These are phyloP conservation scores for Dinothrombium tinctorium DNA, from an alignment of 1,140 invertebrate genomes.

Conservation along the genomic window DNA sequence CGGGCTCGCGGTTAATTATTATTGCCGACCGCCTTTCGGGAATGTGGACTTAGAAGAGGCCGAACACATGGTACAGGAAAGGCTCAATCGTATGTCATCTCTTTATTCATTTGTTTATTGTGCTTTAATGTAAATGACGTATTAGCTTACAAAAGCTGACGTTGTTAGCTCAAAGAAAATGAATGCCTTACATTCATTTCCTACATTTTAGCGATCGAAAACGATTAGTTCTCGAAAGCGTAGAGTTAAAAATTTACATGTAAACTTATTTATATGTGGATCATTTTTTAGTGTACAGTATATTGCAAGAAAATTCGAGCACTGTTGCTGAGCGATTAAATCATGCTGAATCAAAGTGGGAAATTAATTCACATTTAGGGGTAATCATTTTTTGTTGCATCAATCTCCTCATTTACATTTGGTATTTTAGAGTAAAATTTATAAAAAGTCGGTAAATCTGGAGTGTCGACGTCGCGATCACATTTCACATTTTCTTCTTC, in stretches of 20 bases:
- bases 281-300: too few species aligned
- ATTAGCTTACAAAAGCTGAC: not conserved
- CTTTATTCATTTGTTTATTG: too few species aligned
- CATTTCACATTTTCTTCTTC: constrained; percentile 74
- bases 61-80: constrained; percentile 7
- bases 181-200: too few species aligned
- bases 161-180: not conserved
- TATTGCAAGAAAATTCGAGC: not conserved
- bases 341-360: not conserved
- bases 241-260: too few species aligned
- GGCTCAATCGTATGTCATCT: too few species aligned
- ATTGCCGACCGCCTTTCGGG: constrained; percentile 6
- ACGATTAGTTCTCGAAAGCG: too few species aligned
- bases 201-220: too few species aligned
- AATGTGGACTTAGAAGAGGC: constrained; percentile 6
- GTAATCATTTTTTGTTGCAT: not conserved
- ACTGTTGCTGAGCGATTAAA: not conserved
- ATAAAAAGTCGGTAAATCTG: not conserved
- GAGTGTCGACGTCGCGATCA: constrained; percentile 34
- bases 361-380: too few species aligned
- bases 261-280: too few species aligned
- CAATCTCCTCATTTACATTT: not conserved
- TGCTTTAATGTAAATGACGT: not conserved
- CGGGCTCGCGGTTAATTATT: constrained; percentile 4
- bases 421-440: not conserved